A percentile compares a stretch with the other conserved stretches of the same genome.
phyloP scores from a whole-genome alignment of 2,888 invertebrate species.

The Saturnia pavonia region DNA sequence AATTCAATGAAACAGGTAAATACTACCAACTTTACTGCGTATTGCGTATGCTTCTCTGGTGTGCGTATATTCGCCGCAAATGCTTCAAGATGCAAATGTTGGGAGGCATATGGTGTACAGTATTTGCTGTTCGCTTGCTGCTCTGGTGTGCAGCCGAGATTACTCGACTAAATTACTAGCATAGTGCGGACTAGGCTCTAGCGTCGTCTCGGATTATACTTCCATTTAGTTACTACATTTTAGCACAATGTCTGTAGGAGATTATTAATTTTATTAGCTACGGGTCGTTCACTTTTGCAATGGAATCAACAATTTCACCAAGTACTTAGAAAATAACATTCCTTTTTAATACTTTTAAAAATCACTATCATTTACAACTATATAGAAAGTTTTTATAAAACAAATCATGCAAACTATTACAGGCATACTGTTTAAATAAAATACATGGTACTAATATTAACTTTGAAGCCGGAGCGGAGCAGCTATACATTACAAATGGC shows the following conservation, averaged over 20 bases:
- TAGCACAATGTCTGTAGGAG: constrained; percentile 19
- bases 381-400: not conserved
- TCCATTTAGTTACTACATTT: constrained; percentile 43
- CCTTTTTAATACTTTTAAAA: not conserved
- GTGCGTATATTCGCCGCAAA: too few relatives aligned
- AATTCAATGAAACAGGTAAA: too few relatives aligned
- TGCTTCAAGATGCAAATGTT: too few relatives aligned
- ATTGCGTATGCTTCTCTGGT: too few relatives aligned
- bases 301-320: constrained; percentile 13
- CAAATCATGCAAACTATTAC: not conserved
- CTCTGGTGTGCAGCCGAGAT: too few relatives aligned
- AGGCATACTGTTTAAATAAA: not conserved
- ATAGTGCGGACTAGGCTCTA: too few relatives aligned
- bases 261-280: constrained; percentile 31
- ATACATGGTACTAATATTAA: not conserved
- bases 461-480: not conserved
- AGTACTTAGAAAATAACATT: not conserved
- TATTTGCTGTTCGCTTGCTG: too few relatives aligned
- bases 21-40: too few relatives aligned
- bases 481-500: not conserved
- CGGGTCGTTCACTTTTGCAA: constrained; percentile 21
- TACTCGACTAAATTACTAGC: too few relatives aligned
- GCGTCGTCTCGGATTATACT: constrained; percentile 45
- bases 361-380: not conserved
- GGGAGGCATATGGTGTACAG: too few relatives aligned